Evolutionary conservation across 2,888 invertebrate species (phyloP), one percentile per base, ranked within the genome.

Genomic region (Amphipyra berbera): DNA sequence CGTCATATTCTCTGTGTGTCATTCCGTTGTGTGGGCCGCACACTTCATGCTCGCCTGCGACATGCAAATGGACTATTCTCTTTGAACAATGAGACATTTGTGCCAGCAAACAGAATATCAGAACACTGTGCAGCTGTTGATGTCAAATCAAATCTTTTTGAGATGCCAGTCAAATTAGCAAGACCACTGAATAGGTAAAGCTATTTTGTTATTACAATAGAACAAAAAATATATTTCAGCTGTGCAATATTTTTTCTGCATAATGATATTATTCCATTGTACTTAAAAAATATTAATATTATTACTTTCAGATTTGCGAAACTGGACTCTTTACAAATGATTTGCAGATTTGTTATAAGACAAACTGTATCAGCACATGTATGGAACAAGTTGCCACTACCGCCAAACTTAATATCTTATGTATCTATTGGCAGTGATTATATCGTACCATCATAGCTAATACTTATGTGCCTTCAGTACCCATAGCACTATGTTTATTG

Each of bases 321-420:
- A 94, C 92, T 87, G 95, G 96, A 89, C 95, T 96, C 84, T 79
- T 84, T 97, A 79, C 96, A 97, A 90, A 96, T 97, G 93, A 95
- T 97, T 78, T 97, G 97, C 88, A 95, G 97, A 80, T 97, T 97
- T 94, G 96, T 97, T 33, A 96, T 97, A 78, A 94, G 97, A 75
- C 96, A 97, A 88, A 96, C 96, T 76, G 96, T 96, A 49, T 91
- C 96, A 74, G 93, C 96, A 73, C 96, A 96, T 87, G 96, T 96
- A 82, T 96, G 97, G 90, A 95, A 95, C 78, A 95, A 95, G 82
- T 94, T 97, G 82, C 97, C 97, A 68, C 91, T 97, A 78, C 96
- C 96, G 59, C 91, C 92, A 82, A 94, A 94, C 77, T 88, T 95
- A 74, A 92, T 94, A 82, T 82, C 82, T 61, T 95, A 93, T 85